phyloP scores from a whole-genome alignment of 2,888 invertebrate species.

The Chloroclystis v-ata region DNA sequence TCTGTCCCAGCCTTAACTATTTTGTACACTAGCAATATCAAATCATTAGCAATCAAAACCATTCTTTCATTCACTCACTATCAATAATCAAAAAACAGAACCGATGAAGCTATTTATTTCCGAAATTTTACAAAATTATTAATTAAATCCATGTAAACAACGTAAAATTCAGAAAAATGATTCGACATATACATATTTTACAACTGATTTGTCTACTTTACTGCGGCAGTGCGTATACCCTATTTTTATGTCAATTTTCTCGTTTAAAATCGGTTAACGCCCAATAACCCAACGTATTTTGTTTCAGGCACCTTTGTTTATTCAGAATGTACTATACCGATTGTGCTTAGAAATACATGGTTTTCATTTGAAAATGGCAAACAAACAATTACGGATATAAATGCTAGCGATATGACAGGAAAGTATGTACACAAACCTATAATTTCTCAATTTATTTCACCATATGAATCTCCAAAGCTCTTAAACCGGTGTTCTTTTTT shows the following conservation, averaged over 20 bases:
- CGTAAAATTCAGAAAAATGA: slow-evolving; percentile 33
- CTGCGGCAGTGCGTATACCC: slow-evolving; percentile 37
- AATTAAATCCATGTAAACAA: slow-evolving; percentile 25
- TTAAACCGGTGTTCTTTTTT: slow-evolving; percentile 3
- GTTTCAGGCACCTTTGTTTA: slow-evolving; percentile 48
- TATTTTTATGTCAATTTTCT: slow-evolving; percentile 19
- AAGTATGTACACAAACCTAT: slow-evolving; percentile 47
- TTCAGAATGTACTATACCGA: slow-evolving; percentile 84
- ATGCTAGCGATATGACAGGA: slow-evolving; percentile 86
- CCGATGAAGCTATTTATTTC: neutral
- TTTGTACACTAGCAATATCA: too few species aligned
- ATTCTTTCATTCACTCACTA: too few species aligned
- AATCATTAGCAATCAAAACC: neutral
- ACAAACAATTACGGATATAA: slow-evolving; percentile 89
- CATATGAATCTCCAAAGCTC: neutral
- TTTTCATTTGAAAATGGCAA: slow-evolving; percentile 93
- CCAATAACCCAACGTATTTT: slow-evolving; percentile 38
- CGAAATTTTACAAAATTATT: neutral
- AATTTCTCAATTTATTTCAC: slow-evolving; percentile 3
- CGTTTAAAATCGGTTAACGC: slow-evolving; percentile 50
- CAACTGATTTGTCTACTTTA: slow-evolving; percentile 32
- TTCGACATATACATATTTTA: slow-evolving; percentile 27
- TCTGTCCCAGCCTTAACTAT: too few species aligned
- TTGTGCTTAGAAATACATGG: slow-evolving; percentile 90
- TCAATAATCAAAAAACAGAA: too few species aligned